Base-by-base conservation (phyloP, 2,888 invertebrate species). In the Harpagoxenus sublaevis region DNA sequence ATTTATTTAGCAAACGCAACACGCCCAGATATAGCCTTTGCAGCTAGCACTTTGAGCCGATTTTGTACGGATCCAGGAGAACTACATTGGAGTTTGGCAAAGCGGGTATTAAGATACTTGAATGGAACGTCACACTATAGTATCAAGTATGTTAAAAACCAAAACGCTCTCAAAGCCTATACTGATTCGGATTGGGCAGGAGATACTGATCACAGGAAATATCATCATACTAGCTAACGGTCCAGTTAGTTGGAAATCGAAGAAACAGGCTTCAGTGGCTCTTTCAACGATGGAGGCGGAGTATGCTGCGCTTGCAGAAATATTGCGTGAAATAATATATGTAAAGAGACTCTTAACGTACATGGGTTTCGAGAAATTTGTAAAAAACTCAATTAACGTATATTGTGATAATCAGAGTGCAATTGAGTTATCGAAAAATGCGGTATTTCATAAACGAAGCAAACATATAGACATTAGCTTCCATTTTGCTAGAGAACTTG, bases 391-490 rank as follows among this genome's bases (percentile, higher is more conserved):
- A 23, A 84, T 83, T 23, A 31, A 48, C 23, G 74, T 85, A 23
- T 88, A 63, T 57, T 86, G 85, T 35, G 81, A 87, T 42, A 83
- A 85, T 15, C 73, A 86, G 83, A 86, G 84, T 23, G 86, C 73
- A 0, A 82, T 83, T n/a, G 60, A 84, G 71, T 65, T 84, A 23
- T 81, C 75, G 3, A 82, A 86, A 48, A 87, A 88, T 28, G 63
- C 84, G 0, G 68, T 86, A 12, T 86, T 66, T n/a, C 85, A 88
- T 57, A 84, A 84, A 9, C 60, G 84, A 1, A 88, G 85, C 57
- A 89, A 89, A n/a, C 88, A 89, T 28, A 86, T 89, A 1, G 89
- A 88, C 4, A 88, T 89, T 2, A 53, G 31, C 0, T 85, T 66
- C 57, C 84, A 89, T 60, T 88, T 85, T 39, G 60, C 84, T 10